Percentiles rank a stretch among this genome's conserved stretches.
These are phyloP conservation scores for Pachyseris speciosa DNA, from an alignment of 64 coral and sea anemone species.

Conservation along the genomic window DNA sequence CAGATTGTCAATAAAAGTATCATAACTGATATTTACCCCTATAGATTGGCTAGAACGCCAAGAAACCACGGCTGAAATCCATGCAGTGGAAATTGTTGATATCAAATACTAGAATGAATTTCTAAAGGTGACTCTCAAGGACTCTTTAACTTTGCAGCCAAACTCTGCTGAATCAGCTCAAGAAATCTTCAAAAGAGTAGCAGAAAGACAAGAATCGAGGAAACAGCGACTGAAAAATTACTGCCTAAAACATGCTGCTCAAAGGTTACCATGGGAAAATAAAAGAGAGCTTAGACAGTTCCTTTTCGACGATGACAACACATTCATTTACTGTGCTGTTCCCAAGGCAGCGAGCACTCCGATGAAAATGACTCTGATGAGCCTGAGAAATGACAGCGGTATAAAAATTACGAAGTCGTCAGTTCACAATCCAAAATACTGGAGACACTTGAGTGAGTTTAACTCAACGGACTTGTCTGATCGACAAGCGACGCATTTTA, in stretches of 20 bases:
- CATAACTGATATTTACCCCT: too few relatives aligned
- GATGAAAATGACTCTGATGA: background rate
- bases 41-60: too few relatives aligned
- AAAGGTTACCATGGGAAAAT: background rate
- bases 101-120: too few relatives aligned
- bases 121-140: background rate
- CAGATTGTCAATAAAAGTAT: too few relatives aligned
- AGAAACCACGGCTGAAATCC: too few relatives aligned
- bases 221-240: conserved; percentile 19
- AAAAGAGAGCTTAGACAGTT: background rate
- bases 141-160: background rate
- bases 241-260: background rate
- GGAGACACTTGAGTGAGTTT: conserved; percentile 6
- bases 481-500: background rate
- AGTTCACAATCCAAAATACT: background rate
- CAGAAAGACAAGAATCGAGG: background rate
- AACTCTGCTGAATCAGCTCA: background rate
- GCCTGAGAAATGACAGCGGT: background rate
- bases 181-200: background rate
- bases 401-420: background rate
- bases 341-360: conserved; percentile 15
- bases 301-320: conserved; percentile 12
- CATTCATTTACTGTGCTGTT: conserved; percentile 35
- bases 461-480: background rate
- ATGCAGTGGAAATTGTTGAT: too few relatives aligned